These are phyloP conservation scores for Pantherophis guttatus DNA, from an alignment of 2,113 vertebrate genomes.

Conservation along the genomic window DNA sequence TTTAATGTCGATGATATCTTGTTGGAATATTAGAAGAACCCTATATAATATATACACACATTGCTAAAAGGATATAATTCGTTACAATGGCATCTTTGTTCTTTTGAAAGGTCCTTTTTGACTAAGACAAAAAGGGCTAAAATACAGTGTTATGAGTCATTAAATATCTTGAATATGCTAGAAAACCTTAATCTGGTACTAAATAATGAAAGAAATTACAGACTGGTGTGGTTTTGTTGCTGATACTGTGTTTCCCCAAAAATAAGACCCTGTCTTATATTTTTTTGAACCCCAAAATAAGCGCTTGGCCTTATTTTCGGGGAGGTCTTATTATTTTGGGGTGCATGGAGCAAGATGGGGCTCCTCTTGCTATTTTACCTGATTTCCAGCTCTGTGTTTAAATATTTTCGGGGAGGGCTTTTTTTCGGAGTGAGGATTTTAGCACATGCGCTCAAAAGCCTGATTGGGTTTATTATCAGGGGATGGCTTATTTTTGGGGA, in stretches of 20 bases:
- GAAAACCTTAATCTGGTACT: accelerated
- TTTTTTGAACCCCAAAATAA: too few species aligned
- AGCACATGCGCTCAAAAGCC: too few species aligned
- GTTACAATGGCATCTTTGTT: accelerated
- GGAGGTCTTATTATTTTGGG: too few species aligned
- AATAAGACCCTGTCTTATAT: too few species aligned
- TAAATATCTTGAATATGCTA: not conserved
- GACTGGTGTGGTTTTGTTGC: not conserved
- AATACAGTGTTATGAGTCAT: not conserved
- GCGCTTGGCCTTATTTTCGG: too few species aligned
- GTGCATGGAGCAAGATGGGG: too few species aligned
- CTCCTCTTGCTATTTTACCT: too few species aligned
- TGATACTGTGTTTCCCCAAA: accelerated
- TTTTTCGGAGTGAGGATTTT: too few species aligned
- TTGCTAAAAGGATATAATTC: not conserved
- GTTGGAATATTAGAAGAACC: not conserved
- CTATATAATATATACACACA: not conserved
- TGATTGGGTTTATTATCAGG: too few species aligned
- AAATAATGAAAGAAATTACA: not conserved
- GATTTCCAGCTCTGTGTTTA: too few species aligned
- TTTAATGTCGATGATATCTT: not conserved
- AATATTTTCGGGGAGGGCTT: too few species aligned
- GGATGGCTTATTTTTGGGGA: too few species aligned
- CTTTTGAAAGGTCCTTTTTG: not conserved
- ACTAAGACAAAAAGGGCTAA: not conserved